Percentiles rank a stretch among this genome's conserved stretches.
Evolutionary conservation across 2,888 invertebrate genomes (phyloP).

Genomic region (Melangyna quadrimaculata): DNA sequence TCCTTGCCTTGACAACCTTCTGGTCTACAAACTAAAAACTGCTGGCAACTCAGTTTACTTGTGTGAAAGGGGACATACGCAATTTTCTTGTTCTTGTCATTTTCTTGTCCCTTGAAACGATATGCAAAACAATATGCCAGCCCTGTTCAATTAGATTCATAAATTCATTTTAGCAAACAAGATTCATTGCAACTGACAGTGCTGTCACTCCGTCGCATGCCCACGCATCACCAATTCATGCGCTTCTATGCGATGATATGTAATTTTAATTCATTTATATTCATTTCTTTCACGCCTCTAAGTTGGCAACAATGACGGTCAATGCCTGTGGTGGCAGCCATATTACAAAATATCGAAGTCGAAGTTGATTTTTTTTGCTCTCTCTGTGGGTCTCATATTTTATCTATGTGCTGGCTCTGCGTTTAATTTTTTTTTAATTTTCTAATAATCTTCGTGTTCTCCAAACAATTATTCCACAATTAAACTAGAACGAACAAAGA

Average conservation of each 20-base stretch:
- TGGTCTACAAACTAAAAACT: too few relatives aligned
- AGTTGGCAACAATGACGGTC: conserved; percentile 69
- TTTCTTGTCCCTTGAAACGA: too few relatives aligned
- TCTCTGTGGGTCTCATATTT: conserved; percentile 68
- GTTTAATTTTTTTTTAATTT: conserved; percentile 65
- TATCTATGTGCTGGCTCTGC: conserved; percentile 66
- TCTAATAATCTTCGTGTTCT: conserved; percentile 53
- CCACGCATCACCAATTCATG: background rate
- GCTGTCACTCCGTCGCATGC: background rate
- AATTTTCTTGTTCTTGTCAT: too few relatives aligned
- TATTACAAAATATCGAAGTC: conserved; percentile 70
- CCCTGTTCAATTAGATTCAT: background rate
- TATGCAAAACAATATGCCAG: background rate
- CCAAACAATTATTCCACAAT: conserved; percentile 31
- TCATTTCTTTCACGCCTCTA: background rate
- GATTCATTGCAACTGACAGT: background rate
- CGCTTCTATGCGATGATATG: background rate
- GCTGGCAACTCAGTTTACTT: too few relatives aligned
- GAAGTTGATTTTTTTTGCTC: conserved; percentile 70
- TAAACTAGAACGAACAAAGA: conserved; percentile 33
- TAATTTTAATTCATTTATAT: background rate
- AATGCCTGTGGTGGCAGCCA: conserved; percentile 73
- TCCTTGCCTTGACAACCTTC: too few relatives aligned
- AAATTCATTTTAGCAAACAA: background rate
- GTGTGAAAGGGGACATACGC: too few relatives aligned